Evolutionary conservation across 2,113 vertebrate genomes (phyloP), one percentile per base, ranked within the genome.

Genomic region (Xenopus laevis): DNA sequence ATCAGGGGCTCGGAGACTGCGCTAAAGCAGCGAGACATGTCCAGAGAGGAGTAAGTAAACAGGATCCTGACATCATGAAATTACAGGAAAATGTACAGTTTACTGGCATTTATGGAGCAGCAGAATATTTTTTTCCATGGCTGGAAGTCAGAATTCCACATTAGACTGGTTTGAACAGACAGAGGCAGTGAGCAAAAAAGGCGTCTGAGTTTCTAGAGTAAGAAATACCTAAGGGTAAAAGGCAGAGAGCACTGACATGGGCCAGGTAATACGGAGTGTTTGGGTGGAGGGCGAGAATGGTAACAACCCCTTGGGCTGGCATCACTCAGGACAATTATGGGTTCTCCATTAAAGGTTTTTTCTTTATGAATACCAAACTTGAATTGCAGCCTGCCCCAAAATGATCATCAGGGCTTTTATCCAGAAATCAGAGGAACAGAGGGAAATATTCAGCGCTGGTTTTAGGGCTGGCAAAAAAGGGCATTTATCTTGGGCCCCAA

Each of bases 21-120:
- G 17, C 61, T 61, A 13, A 30, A 47, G 21, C 16, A 45, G 33
- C n/a, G 13, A 44, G 13, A 46, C 3, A 5, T 33, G 21, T 52
- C 13, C 23, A 45, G 20, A 53, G 44, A 58, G 58, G n/a, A 16
- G n/a, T 20, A 9, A n/a, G 21, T 62, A 75, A 74, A 68, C 58
- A 68, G 58, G 58, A 63, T 68, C n/a, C 10, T 68, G 57, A 68
- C 73, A 68, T 75, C 65, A 75, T 45, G 4, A 40, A n/a, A n/a
- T 17, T 53, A 27, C 55, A 53, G 46, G 46, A 47, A 75, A 68
- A 68, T 16, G 57, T 61, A 30, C 72, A 75, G n/a, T 68, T 75
- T 75, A 75, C 73, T 69, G 73, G 73, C 57, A 75, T 62, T 60
- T 52, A 53, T 62, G 57, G 23, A 68, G n/a, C n/a, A 21, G 58